Percentiles rank a stretch among this genome's conserved stretches.
Evolutionary conservation across 1,140 invertebrate genomes (phyloP).

Genomic region (Cotesia typhae): DNA sequence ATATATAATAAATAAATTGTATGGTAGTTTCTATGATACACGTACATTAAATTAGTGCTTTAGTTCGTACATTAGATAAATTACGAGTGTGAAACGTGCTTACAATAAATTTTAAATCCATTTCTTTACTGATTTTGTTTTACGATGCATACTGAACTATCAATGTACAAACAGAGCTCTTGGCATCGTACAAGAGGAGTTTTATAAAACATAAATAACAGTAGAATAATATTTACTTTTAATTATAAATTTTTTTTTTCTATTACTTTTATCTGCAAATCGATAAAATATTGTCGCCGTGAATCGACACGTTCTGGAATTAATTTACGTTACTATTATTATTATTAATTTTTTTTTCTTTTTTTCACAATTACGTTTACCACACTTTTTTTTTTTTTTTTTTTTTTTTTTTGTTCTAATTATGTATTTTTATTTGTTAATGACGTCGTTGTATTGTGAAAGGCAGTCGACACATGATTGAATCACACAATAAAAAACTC

Average conservation of each 20-base stretch:
- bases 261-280: slow-evolving; percentile 21
- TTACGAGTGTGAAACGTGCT: slow-evolving; percentile 11
- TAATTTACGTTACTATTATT: slow-evolving; percentile 12
- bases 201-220: slow-evolving; percentile 35
- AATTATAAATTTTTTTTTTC: slow-evolving; percentile 27
- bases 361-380: slow-evolving; percentile 3
- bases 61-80: background rate
- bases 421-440: slow-evolving; percentile 19
- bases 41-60: slow-evolving; percentile 7
- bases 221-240: slow-evolving; percentile 48
- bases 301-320: too few species aligned
- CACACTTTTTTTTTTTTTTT: slow-evolving; percentile 10
- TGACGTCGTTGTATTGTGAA: slow-evolving; percentile 35
- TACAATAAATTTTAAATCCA: background rate
- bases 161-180: slow-evolving; percentile 10
- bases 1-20: too few species aligned
- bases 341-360: slow-evolving; percentile 22
- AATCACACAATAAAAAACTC: background rate
- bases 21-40: background rate
- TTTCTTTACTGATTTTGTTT: background rate
- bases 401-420: slow-evolving; percentile 16
- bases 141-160: background rate
- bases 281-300: too few species aligned
- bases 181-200: too few species aligned
- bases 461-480: slow-evolving; percentile 26